These are phyloP conservation scores for Agriopis marginaria DNA, from an alignment of 2,888 invertebrate species.

Conservation along the genomic window DNA sequence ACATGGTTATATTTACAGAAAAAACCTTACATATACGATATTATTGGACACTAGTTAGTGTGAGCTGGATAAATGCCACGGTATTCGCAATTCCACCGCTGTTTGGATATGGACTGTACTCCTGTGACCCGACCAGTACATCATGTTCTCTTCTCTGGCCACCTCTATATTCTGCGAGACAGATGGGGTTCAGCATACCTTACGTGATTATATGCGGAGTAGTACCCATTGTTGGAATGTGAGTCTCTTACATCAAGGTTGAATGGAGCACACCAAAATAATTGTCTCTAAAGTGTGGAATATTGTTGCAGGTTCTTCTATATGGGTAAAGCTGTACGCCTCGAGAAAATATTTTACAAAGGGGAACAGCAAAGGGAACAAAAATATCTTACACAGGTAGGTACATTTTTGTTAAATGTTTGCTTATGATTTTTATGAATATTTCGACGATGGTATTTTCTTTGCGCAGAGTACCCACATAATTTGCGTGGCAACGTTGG, in stretches of 20 bases:
- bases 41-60: constrained; percentile 75
- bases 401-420: constrained; percentile 1
- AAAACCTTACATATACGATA: constrained; percentile 70
- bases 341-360: constrained; percentile 79
- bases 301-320: constrained; percentile 73
- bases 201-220: constrained; percentile 76
- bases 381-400: constrained; percentile 76
- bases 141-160: constrained; percentile 82
- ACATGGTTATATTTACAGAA: neutral
- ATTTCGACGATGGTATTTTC: constrained; percentile 6
- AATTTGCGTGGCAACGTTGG: constrained; percentile 71
- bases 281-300: constrained; percentile 22
- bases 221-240: constrained; percentile 79
- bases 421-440: neutral
- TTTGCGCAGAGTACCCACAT: constrained; percentile 72
- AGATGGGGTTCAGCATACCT: constrained; percentile 77
- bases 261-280: neutral
- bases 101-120: constrained; percentile 80
- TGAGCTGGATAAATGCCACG: constrained; percentile 75
- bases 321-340: constrained; percentile 76
- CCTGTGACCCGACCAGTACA: constrained; percentile 82
- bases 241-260: constrained; percentile 51
- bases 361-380: constrained; percentile 77
- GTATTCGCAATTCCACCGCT: constrained; percentile 80
- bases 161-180: constrained; percentile 66